These are phyloP conservation scores for Miichthys miiuy DNA, from an alignment of 2,797 vertebrate species.

Conservation along the genomic window DNA sequence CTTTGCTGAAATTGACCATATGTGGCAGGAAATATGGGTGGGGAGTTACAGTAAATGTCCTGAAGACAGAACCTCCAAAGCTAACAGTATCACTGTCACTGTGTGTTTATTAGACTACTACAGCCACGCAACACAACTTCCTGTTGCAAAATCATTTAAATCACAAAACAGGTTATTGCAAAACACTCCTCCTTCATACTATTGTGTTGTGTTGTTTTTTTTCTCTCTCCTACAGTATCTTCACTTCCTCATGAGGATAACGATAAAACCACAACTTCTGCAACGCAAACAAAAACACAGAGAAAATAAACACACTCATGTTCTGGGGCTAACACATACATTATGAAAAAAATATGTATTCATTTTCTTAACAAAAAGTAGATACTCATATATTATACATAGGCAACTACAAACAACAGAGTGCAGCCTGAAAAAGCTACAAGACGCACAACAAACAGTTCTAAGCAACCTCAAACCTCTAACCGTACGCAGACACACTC, in stretches of 20 bases:
- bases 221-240: constrained; percentile 61
- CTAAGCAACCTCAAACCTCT: constrained; percentile 2
- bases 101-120: constrained; percentile 50
- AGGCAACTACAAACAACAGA: constrained; percentile 17
- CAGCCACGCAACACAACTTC: constrained; percentile 67
- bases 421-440: constrained; percentile 7
- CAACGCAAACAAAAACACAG: constrained; percentile 66
- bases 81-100: constrained; percentile 13
- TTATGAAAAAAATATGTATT: constrained; percentile 6
- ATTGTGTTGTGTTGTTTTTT: constrained; percentile 71
- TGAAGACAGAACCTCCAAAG: constrained; percentile 29
- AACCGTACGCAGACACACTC: constrained; percentile 22
- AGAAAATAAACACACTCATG: constrained; percentile 43
- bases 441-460: constrained; percentile 25
- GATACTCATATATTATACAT: constrained; percentile 31
- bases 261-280: constrained; percentile 84
- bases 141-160: constrained; percentile 79
- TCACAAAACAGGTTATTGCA: constrained; percentile 75
- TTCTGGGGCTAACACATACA: constrained; percentile 11
- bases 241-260: constrained; percentile 84
- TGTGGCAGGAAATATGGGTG: constrained; percentile 53
- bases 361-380: constrained; percentile 1
- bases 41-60: constrained; percentile 29
- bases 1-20: constrained; percentile 50
- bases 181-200: constrained; percentile 54